Base-by-base conservation (phyloP, 2,113 vertebrate genomes). In the Ammodramus savannarum region DNA sequence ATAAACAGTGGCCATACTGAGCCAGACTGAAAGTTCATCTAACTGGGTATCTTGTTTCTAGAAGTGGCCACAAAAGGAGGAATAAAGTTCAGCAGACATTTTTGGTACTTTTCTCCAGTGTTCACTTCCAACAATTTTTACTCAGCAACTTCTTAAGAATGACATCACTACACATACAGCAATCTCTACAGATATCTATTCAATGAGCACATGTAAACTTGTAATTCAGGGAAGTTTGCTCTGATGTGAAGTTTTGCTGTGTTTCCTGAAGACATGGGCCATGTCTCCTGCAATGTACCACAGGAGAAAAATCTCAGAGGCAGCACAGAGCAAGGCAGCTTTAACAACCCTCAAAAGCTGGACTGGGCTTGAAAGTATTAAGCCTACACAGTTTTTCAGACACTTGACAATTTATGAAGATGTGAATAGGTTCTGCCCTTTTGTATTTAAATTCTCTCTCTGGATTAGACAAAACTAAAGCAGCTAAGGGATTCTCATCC, bases 141-240 rank as follows among this genome's bases (percentile, higher is more conserved):
- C 34, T 66, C 49, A 85, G 67, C 49, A 85, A 4, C 46, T 73
- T 71, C 63, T 57, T 23, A 59, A 71, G 25, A 79, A 78, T 18
- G 20, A 21, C 27, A 26, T 57, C 0, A 0, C 10, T 52, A 36
- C 3, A 4, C 9, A 23, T 27, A 75, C 39, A 36, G 48, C 39
- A 76, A 55, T 59, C 51, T 81, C 65, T 43, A 27, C 4, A 7
- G 18, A 51, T 72, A 76, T 76, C 48, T 43, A 31, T 31, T 73
- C 1, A 6, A 34, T 0, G 0, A 66, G 31, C 1, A 85, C 59
- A 31, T 1, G 10, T 15, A n/a, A 81, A 58, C 7, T 62, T 51
- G 4, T 4, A 81, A 52, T 57, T 93, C 41, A 67, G 68, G 67
- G 27, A 65, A 66, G 27, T 38, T 52, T 85, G 36, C 31, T 78